These are phyloP conservation scores for Hirtodrosophila confusa DNA, from an alignment of 2,888 invertebrate genomes.

Conservation along the genomic window DNA sequence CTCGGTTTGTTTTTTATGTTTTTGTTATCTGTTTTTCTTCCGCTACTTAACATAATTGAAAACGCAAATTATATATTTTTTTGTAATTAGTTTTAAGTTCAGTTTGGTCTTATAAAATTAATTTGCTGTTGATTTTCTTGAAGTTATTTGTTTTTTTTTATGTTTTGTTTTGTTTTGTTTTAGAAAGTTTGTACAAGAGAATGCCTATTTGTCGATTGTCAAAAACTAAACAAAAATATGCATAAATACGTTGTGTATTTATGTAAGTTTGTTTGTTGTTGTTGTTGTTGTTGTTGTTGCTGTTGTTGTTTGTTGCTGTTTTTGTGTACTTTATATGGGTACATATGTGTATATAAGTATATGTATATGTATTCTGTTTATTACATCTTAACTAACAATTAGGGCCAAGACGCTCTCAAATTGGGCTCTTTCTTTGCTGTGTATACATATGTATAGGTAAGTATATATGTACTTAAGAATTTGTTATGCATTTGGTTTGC, in stretches of 20 bases:
- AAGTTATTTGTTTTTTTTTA: conserved; percentile 41
- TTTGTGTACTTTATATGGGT: conserved; percentile 30
- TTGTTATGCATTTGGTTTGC: conserved; percentile 49
- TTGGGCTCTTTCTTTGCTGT: conserved; percentile 32
- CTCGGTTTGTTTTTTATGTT: conserved; percentile 2
- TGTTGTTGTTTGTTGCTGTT: conserved; percentile 35
- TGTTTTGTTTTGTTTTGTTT: conserved; percentile 42
- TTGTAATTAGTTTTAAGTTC: conserved; percentile 14
- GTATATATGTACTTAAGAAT: conserved; percentile 30
- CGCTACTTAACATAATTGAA: conserved; percentile 22
- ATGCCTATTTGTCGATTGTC: conserved; percentile 85
- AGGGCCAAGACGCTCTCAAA: conserved; percentile 25
- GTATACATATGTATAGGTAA: background rate
- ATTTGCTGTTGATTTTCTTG: conserved; percentile 34
- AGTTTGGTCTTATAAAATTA: conserved; percentile 54
- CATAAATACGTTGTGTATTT: conserved; percentile 48
- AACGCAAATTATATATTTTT: conserved; percentile 36
- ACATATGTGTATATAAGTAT: conserved; percentile 23
- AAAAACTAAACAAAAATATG: conserved; percentile 83
- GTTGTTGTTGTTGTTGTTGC: conserved; percentile 27
- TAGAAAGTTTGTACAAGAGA: conserved; percentile 82
- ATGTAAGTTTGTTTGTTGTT: conserved; percentile 49
- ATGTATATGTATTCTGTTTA: conserved; percentile 32
- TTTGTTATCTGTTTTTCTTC: background rate
- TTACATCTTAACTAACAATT: conserved; percentile 69